Evolutionary conservation across 2,797 vertebrate species (phyloP), one percentile per base, ranked within the genome.

Genomic region (Muraenolepis orangiensis): DNA sequence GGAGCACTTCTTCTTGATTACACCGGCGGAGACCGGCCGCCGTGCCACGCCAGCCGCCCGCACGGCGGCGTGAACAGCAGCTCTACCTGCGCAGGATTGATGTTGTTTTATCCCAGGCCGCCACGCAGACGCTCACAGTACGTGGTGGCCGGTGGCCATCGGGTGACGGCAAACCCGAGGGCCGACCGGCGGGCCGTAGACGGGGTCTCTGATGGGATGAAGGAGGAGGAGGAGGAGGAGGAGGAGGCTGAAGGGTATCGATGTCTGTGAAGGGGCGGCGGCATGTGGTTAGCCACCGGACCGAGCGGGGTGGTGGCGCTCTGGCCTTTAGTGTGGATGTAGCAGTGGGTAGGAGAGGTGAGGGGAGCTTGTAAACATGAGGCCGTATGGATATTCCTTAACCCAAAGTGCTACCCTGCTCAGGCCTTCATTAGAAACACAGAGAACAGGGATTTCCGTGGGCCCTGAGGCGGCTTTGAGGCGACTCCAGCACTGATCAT

Each of bases 171-270:
- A 81, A 84, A 87, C 79, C 73, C 40, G 30, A 42, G 31, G 69
- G 82, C 80, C 84, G 85, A 83, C 81, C 75, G 64, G 71, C 77
- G 26, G 80, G 74, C 74, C 71, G 82, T 80, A 82, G 78, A 89
- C 86, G 78, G 79, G 76, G 78, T 87, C 81, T 87, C 84, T 82
- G 81, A 85, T 87, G 86, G 82, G 84, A 84, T 84, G 75, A 84
- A 80, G 78, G n/a, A 10, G 57, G 11, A 12, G 57, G 7, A n/a
- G 51, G 82, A 86, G 83, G 79, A 78, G 80, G 74, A n/a, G 86
- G 79, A 51, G 72, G 78, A 85, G 78, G 83, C n/a, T n/a, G 80
- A 82, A 86, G n/a, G n/a, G n/a, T n/a, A 90, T 91, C 87, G 69
- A 87, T 89, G 74, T 46, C 36, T 73, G 75, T 79, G 79, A 84